Base-by-base conservation (phyloP, 2,113 vertebrate species). In the Nesoenas mayeri region DNA sequence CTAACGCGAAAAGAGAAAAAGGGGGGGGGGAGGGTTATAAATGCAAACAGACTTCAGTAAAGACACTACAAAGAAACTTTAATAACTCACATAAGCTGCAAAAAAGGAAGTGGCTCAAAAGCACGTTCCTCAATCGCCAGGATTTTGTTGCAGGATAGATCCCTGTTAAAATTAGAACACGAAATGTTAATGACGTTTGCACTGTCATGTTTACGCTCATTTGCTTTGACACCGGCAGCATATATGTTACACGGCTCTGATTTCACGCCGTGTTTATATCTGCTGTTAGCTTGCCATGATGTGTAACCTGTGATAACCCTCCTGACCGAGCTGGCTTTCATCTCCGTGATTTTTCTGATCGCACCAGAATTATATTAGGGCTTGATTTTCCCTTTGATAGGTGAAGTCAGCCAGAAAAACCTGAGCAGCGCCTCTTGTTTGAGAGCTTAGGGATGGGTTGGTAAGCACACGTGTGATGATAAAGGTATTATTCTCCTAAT, bases 141-240 rank as follows among this genome's bases (percentile, higher is more conserved):
- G 83, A 97, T 97, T 86, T 94, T 75, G 79, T 96, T 98, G 88
- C 42, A 66, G 64, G 96, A 97, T 53, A 97, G 92, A 94, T 98
- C 95, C 91, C 97, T 97, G 91, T 86, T 67, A 88, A 95, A 97
- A 95, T 79, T 12, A 93, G 66, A 73, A 56, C 28, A 40, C 2
- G 2, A 89, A 62, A 86, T 8, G 11, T 89, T 66, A 65, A 53
- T 54, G 36, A 7, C 19, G 14, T 51, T 78, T 80, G 54, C 16
- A 31, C 60, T 26, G 58, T 21, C 47, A 14, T 61, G 42, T 89
- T 91, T 66, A 19, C 47, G 74, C 70, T 51, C 58, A 22, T 20
- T 79, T 91, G 66, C 50, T 89, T 36, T 70, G 54, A 47, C 56
- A 5, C 50, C 72, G 67, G 31, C 34, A 60, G 71, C 21, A 18